Evolutionary conservation across 2,113 vertebrate genomes (phyloP).

Genomic region (Mus spicilegus): DNA sequence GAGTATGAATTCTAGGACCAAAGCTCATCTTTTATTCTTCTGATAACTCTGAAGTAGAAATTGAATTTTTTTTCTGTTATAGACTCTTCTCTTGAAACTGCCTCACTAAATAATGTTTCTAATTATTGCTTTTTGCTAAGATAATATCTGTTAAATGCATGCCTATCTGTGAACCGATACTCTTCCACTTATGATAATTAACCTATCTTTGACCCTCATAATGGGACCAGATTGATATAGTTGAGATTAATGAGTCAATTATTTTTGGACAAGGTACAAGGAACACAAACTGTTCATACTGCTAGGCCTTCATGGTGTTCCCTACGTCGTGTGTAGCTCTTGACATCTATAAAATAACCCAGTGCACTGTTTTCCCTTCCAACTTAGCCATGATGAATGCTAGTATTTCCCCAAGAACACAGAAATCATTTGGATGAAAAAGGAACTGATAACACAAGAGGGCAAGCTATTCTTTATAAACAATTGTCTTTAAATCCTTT

Average conservation of each 20-base stretch:
- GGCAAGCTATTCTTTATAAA: conserved; percentile 75
- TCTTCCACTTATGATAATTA: conserved; percentile 83
- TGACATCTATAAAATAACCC: conserved; percentile 80
- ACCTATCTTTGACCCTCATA: conserved; percentile 83
- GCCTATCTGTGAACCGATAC: conserved; percentile 63
- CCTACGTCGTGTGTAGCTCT: conserved; percentile 63
- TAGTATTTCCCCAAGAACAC: conserved; percentile 70
- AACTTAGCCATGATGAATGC: conserved; percentile 64
- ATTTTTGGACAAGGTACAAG: conserved; percentile 83
- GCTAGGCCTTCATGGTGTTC: conserved; percentile 66
- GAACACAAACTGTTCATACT: conserved; percentile 76
- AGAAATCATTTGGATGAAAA: conserved; percentile 78
- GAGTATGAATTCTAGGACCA: conserved; percentile 32
- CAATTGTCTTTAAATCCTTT: conserved; percentile 76
- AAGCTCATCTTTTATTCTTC: conserved; percentile 19
- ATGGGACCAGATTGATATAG: conserved; percentile 72
- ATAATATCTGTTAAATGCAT: conserved; percentile 75
- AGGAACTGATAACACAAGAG: conserved; percentile 68
- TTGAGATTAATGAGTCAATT: conserved; percentile 88
- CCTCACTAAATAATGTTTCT: conserved; percentile 62
- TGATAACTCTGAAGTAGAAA: conserved; percentile 22
- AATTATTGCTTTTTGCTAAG: conserved; percentile 65
- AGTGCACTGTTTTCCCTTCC: conserved; percentile 57
- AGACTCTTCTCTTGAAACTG: conserved; percentile 52
- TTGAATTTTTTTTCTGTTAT: background rate